A percentile compares a stretch with the other conserved stretches of the same genome.
These are phyloP conservation scores for Nymphicus hollandicus DNA, from an alignment of 2,113 vertebrate species.

Conservation along the genomic window DNA sequence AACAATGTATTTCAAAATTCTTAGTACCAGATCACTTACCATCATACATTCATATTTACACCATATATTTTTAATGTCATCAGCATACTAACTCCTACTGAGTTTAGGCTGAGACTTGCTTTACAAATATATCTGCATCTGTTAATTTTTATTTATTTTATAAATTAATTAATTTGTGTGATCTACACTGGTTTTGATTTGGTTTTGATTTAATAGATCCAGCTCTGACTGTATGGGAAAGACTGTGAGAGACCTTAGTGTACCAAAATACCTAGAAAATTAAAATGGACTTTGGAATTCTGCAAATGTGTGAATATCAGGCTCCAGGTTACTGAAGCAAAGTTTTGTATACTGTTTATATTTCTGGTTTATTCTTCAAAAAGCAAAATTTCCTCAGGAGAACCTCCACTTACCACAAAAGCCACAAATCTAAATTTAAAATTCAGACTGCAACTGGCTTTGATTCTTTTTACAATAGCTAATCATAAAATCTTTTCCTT, in stretches of 20 bases:
- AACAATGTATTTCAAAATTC: constrained; percentile 33
- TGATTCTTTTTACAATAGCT: background rate
- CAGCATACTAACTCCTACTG: background rate
- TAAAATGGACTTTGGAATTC: background rate
- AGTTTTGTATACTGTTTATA: background rate
- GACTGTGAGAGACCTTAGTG: background rate
- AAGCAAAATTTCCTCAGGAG: background rate
- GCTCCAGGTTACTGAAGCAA: background rate
- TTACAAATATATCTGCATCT: background rate
- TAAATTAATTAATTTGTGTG: too few relatives aligned
- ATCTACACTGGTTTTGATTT: background rate
- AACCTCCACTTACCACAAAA: background rate
- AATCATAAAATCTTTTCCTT: background rate
- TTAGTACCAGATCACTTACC: constrained; percentile 5
- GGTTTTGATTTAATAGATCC: background rate
- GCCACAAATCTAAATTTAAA: background rate
- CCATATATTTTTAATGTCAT: background rate
- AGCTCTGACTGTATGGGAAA: background rate
- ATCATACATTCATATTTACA: constrained; percentile 13
- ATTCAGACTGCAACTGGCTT: background rate
- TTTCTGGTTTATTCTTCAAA: background rate
- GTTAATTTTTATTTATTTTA: background rate
- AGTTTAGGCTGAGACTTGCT: background rate
- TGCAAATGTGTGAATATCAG: background rate
- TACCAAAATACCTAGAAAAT: background rate